Evolutionary conservation across 2,888 invertebrate species (phyloP).

Genomic region (Lycocerus yunnanus): DNA sequence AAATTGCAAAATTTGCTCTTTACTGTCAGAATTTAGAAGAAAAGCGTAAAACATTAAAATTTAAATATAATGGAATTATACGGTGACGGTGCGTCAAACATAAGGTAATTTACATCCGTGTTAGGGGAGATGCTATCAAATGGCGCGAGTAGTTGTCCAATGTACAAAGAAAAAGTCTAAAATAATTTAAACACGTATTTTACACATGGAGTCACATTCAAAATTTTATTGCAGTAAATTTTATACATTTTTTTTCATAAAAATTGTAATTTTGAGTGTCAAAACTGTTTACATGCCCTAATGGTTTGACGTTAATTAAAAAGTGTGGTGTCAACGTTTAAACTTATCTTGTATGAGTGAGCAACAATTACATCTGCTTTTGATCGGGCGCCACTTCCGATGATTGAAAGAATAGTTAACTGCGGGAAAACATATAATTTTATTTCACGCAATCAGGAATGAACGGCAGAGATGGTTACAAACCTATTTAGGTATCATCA

Average conservation of each 20-base stretch:
- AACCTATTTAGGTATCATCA: too few relatives aligned
- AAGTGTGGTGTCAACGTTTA: too few relatives aligned
- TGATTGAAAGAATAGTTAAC: too few relatives aligned
- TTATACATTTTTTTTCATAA: background rate
- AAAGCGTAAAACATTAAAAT: background rate
- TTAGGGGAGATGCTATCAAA: slow-evolving; percentile 10
- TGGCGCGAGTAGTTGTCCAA: background rate
- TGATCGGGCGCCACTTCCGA: too few relatives aligned
- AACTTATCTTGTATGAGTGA: too few relatives aligned
- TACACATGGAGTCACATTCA: background rate
- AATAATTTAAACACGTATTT: background rate
- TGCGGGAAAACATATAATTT: too few relatives aligned
- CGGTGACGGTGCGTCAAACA: slow-evolving; percentile 1
- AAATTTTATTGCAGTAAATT: background rate
- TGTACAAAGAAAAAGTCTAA: background rate
- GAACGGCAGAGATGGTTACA: too few relatives aligned
- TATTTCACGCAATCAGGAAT: too few relatives aligned
- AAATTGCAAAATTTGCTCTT: background rate
- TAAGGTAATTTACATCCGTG: slow-evolving; percentile 11
- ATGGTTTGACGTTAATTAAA: background rate
- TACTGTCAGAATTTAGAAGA: background rate
- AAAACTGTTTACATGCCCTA: background rate
- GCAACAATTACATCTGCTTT: too few relatives aligned
- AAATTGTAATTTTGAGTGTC: background rate
- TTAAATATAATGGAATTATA: background rate